These are phyloP conservation scores for Globodera ellingtonae DNA, from an alignment of 1,140 invertebrate genomes.

Conservation along the genomic window DNA sequence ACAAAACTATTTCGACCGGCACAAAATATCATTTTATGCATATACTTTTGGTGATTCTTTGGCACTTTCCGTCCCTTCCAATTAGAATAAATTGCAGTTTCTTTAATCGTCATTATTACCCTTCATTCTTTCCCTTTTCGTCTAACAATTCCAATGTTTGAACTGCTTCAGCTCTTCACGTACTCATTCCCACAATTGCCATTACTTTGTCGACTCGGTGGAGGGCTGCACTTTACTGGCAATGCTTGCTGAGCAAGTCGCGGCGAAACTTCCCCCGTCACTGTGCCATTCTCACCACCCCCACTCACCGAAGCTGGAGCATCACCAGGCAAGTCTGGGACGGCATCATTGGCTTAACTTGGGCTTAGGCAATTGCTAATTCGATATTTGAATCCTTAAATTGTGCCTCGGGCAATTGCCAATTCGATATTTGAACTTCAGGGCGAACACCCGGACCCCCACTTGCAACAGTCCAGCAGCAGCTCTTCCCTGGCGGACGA, in stretches of 20 bases:
- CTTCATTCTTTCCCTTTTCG: neutral
- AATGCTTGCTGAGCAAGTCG: slow-evolving; percentile 54
- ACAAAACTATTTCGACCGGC: no score
- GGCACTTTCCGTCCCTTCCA: neutral
- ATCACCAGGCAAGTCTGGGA: slow-evolving; percentile 2
- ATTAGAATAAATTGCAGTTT: neutral
- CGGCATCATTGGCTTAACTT: neutral
- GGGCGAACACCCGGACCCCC: neutral
- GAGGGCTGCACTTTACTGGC: slow-evolving; percentile 46
- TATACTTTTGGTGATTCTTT: no score
- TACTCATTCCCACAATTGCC: neutral
- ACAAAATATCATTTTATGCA: no score
- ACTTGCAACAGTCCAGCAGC: slow-evolving; percentile 10
- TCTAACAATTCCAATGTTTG: neutral
- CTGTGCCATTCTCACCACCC: neutral
- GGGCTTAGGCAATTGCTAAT: no score
- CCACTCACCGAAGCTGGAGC: neutral
- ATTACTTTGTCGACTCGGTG: slow-evolving; percentile 53
- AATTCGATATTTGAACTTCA: neutral
- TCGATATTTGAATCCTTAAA: neutral
- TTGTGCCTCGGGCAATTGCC: no score
- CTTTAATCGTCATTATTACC: neutral
- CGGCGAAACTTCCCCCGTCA: slow-evolving; percentile 14
- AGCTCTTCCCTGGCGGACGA: slow-evolving; percentile 1
- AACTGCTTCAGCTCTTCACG: neutral